Percentiles rank a stretch among this genome's conserved stretches.
Evolutionary conservation across 2,113 vertebrate genomes (phyloP).

Genomic region (Anoura caudifer): DNA sequence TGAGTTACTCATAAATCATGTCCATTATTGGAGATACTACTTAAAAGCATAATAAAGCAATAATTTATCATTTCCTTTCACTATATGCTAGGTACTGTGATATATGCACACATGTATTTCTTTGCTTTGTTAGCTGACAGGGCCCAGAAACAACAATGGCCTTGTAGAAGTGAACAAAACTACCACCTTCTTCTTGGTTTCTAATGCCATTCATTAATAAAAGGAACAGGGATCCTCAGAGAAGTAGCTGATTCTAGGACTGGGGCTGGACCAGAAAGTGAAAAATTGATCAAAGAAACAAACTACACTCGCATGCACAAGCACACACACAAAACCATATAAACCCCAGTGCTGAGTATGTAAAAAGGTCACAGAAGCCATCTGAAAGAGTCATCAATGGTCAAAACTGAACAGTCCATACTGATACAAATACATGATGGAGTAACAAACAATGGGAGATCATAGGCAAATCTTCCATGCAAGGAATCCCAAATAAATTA

Average conservation of each 20-base stretch:
- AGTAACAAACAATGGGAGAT: background rate
- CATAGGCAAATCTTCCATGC: background rate
- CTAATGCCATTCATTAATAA: background rate
- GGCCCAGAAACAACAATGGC: background rate
- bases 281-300: background rate
- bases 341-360: background rate
- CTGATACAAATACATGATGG: background rate
- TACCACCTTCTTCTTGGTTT: background rate
- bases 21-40: background rate
- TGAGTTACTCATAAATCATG: background rate
- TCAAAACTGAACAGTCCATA: background rate
- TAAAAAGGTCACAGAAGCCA: background rate
- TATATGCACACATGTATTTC: background rate
- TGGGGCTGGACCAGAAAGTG: background rate
- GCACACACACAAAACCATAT: background rate
- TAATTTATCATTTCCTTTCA: background rate
- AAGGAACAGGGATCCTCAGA: background rate
- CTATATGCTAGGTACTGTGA: background rate
- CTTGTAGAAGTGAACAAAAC: background rate
- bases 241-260: background rate
- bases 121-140: background rate
- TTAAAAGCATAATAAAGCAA: background rate
- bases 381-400: background rate
- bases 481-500: background rate
- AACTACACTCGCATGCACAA: background rate